Base-by-base conservation (phyloP, 2,113 vertebrate genomes). In the Oryzias woworae region DNA sequence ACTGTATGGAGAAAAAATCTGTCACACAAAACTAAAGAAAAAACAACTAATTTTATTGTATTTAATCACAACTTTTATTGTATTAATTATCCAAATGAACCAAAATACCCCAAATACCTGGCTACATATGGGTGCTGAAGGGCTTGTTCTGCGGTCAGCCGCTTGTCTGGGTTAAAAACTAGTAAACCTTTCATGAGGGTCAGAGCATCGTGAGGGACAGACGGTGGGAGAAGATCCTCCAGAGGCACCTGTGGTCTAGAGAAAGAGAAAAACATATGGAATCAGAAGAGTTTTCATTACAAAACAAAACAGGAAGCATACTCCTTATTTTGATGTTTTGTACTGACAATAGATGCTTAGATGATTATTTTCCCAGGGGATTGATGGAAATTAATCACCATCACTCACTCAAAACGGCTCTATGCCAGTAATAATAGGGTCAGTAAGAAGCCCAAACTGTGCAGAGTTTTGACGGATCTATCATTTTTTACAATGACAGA, bases 131-230 rank as follows among this genome's bases (percentile, higher is more conserved):
- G 95, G 68, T 98, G 96, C 70, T 88, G 85, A 42, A 98, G 91
- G 1, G 95, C 95, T 86, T 96, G 89, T 18, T 95, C 93, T 1
- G 95, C 96, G 0, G 93, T 96, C 8, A 98, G 90, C 7, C 97
- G 88, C 80, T 94, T 94, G 53, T 93, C 88, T 0, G 97, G 97
- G 78, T 95, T 95, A 56, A 98, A 98, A 12, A 96, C 93, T 42
- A 99, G 68, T 53, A 98, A n/a, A 50, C 85, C 86, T 62, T 78
- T 87, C 61, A 98, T 87, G 41, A 98, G 90, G 83, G 97, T 95
- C 44, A 98, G 81, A 65, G 95, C 97, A 62, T 95, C 92, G 3
- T 84, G 57, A 42, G 95, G 92, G 7, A 93, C 94, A 42, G 92
- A 91, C 0, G 90, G 7, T 0, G 94, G 95, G 28, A 98, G 82